Evolutionary conservation across 92 coral and sea anemone species (phyloP).

Genomic region (Siderastrea siderea): DNA sequence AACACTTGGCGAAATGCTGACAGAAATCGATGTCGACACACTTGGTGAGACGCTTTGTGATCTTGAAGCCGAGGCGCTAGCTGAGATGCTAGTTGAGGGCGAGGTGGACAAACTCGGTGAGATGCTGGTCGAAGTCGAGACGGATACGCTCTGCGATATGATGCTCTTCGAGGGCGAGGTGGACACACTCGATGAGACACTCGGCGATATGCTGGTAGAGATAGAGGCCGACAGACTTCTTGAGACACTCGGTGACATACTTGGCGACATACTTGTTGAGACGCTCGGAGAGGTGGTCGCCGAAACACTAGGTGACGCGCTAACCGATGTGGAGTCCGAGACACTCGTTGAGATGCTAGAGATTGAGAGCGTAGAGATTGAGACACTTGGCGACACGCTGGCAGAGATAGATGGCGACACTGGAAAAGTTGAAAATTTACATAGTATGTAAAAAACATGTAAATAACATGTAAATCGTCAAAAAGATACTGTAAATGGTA

Average conservation of each 20-base stretch:
- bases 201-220: conserved; percentile 45
- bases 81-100: too few species aligned
- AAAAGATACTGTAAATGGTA: too few species aligned
- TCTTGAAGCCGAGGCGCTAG: too few species aligned
- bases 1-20: too few species aligned
- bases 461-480: too few species aligned
- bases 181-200: conserved; percentile 51
- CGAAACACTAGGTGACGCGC: not conserved
- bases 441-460: too few species aligned
- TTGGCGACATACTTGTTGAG: not conserved
- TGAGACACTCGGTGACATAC: not conserved
- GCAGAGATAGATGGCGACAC: not conserved
- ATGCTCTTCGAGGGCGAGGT: conserved; percentile 54
- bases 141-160: conserved; percentile 53
- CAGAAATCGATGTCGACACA: too few species aligned
- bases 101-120: too few species aligned
- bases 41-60: too few species aligned
- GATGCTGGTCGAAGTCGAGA: too few species aligned
- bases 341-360: not conserved
- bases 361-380: not conserved
- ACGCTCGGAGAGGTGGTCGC: not conserved
- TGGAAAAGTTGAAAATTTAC: too few species aligned
- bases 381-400: not conserved
- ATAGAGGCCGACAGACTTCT: not conserved
- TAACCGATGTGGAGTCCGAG: not conserved